Evolutionary conservation across 2,797 vertebrate genomes (phyloP), one percentile per base, ranked within the genome.

Genomic region (Tarsius wallacei): DNA sequence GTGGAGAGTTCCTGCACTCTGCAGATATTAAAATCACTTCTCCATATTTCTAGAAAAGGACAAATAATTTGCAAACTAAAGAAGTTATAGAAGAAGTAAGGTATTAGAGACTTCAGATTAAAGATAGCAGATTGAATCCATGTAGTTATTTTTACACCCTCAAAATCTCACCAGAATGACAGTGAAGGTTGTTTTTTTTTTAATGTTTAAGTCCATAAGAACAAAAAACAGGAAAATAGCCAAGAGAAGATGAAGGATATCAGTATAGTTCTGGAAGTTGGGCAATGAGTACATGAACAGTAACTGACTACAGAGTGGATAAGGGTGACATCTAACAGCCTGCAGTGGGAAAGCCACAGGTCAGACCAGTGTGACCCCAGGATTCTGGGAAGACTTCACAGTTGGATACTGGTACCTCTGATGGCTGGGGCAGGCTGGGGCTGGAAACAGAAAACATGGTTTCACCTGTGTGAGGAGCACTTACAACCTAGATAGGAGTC

Each of bases 1-100:
- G 24, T 21, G 31, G 11, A 31, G 2, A 0, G 10, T 31, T 10
- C 14, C 21, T 19, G 2, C 31, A 0, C 28, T 1, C 6, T 19
- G 15, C 42, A 33, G 24, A 21, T 15, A 17, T 47, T 31, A 53
- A 28, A n/a, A n/a, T 3, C 7, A 9, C 74, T 14, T 14, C 1
- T 51, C 28, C 33, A 5, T 53, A 36, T 70, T 15, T 31, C 73
- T 22, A 22, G 78, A 33, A 57, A 83, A 94, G 31, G 22, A 13
- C 51, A 57, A 42, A 33, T 31, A 33, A 19, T 57, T 64, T 74
- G 7, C 36, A 12, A 22, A 26, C 13, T 47, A 19, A 33, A 36
- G 16, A 73, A 14, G 17, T 22, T 10, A 47, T 24, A 42, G 53
- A 90, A 42, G 53, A 90, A 80, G 57, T 49, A 19, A 21, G 66